Conservation (phyloP, 2,888 invertebrate species). For the Lobophora halterata region DNA sequence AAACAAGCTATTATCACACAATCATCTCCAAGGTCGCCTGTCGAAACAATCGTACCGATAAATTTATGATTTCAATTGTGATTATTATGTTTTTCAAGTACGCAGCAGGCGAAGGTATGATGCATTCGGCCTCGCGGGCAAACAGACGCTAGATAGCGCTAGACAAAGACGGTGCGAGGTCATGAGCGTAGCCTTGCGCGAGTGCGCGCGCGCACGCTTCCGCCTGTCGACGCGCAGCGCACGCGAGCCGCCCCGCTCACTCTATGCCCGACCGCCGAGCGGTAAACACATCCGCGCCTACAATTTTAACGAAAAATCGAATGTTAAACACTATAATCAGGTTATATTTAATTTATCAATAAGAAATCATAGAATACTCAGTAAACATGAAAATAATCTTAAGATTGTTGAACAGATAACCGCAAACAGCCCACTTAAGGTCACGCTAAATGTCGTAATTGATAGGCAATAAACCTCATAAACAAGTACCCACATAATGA, state of each 20-base stretch:
- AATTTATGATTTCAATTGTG: slow-evolving; percentile 61
- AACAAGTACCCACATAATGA: slow-evolving; percentile 16
- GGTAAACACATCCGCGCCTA: slow-evolving; percentile 37
- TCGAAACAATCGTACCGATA: slow-evolving; percentile 53
- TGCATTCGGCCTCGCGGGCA: slow-evolving; percentile 78
- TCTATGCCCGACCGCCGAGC: slow-evolving; percentile 46
- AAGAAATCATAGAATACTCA: no score
- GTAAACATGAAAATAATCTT: not conserved
- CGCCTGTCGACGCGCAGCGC: slow-evolving; percentile 67
- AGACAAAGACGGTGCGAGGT: slow-evolving; percentile 80
- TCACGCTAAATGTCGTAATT: slow-evolving; percentile 14
- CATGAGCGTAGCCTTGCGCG: slow-evolving; percentile 80
- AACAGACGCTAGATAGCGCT: slow-evolving; percentile 78
- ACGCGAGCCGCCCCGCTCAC: slow-evolving; percentile 42
- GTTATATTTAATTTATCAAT: no score
- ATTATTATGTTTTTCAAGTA: slow-evolving; percentile 62
- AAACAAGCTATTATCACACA: slow-evolving; percentile 44
- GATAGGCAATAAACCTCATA: slow-evolving; percentile 19
- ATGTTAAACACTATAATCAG: not conserved
- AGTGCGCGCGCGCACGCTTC: slow-evolving; percentile 72
- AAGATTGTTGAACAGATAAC: slow-evolving; percentile 5
- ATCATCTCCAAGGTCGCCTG: slow-evolving; percentile 57
- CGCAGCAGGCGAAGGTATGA: slow-evolving; percentile 64
- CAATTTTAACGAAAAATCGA: slow-evolving; percentile 8
- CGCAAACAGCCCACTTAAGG: slow-evolving; percentile 15